Conservation (phyloP, 2,888 invertebrate species). For the Oligia strigilis region DNA sequence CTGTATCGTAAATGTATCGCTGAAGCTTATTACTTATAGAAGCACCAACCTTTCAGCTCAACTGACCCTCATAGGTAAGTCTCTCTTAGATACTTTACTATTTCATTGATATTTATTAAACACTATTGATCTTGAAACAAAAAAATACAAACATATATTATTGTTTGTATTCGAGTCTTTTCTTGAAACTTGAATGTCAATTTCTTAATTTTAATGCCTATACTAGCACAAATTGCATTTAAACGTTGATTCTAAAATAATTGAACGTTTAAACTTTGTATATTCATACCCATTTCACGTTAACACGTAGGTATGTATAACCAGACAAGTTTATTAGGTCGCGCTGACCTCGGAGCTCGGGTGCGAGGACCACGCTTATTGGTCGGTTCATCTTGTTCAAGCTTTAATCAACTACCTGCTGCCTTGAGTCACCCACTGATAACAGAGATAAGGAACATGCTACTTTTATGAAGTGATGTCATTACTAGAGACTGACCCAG, state of each 20-base stretch:
- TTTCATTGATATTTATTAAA: not conserved
- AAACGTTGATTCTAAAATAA: not conserved
- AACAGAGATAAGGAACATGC: not conserved
- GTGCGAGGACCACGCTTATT: constrained; percentile 17
- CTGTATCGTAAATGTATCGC: not conserved
- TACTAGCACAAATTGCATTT: not conserved
- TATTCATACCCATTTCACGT: not conserved
- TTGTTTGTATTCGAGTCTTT: not conserved
- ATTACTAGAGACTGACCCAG: not conserved
- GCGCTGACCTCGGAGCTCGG: constrained; percentile 20
- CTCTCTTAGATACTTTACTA: not conserved
- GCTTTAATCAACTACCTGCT: constrained; percentile 20
- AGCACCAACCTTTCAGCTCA: not conserved
- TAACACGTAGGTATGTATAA: not conserved
- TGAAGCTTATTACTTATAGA: not conserved
- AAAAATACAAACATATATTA: not conserved
- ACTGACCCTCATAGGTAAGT: not conserved
- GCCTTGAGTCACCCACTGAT: not conserved
- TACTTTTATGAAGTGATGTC: not conserved
- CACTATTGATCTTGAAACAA: not conserved
- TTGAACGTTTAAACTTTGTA: too few species aligned
- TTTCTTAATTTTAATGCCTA: not conserved
- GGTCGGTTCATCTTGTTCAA: constrained; percentile 26
- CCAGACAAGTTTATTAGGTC: constrained; percentile 28
- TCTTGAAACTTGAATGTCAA: not conserved